Conservation (phyloP, 2,888 invertebrate genomes). For the Morinoia aosen region DNA sequence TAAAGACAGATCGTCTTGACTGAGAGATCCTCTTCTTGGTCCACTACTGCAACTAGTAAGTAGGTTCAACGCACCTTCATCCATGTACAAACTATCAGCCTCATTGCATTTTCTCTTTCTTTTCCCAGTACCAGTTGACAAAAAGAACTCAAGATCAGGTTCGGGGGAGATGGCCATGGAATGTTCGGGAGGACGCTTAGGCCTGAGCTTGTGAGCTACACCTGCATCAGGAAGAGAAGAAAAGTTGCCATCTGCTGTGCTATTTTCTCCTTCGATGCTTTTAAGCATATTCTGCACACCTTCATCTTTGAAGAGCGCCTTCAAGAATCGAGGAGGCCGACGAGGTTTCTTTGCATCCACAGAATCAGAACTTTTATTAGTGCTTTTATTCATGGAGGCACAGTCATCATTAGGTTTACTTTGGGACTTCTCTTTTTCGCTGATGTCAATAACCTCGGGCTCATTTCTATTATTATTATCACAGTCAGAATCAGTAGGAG, state of each 20-base stretch:
- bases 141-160: constrained; percentile 60
- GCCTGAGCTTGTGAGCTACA: constrained; percentile 62
- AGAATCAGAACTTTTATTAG: constrained; percentile 27
- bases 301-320: constrained; percentile 65
- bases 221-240: constrained; percentile 56
- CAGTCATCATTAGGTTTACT: background rate
- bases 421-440: background rate
- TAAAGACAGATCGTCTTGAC: background rate
- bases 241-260: constrained; percentile 56
- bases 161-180: constrained; percentile 65
- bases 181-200: constrained; percentile 64
- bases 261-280: constrained; percentile 62
- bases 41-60: constrained; percentile 61
- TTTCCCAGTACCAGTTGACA: constrained; percentile 54
- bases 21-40: constrained; percentile 56
- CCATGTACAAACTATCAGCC: constrained; percentile 64
- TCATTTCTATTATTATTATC: constrained; percentile 36
- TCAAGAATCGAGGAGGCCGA: constrained; percentile 64
- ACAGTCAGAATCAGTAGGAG: constrained; percentile 52
- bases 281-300: constrained; percentile 67
- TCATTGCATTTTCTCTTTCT: constrained; percentile 62
- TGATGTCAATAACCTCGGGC: constrained; percentile 17
- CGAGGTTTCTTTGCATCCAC: constrained; percentile 55
- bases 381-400: background rate
- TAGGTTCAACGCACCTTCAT: constrained; percentile 67